Conservation (phyloP, 1,140 invertebrate genomes). For the Ladona fulva region DNA sequence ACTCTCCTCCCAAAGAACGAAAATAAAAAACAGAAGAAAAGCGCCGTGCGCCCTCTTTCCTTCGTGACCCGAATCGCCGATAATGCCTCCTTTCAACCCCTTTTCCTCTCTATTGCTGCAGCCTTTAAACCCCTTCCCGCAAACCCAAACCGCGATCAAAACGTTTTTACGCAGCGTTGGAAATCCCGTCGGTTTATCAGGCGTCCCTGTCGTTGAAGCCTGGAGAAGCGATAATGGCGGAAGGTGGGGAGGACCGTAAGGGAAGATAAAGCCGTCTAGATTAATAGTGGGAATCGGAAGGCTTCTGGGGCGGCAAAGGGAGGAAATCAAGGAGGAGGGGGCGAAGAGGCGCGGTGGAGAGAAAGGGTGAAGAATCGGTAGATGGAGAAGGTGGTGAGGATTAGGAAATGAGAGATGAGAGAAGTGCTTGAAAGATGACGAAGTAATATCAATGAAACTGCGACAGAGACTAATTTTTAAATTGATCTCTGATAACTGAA, state of each 20-base stretch:
- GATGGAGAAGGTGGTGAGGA: no score
- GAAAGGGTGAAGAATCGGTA: neutral
- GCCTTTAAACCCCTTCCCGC: neutral
- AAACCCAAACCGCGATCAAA: neutral
- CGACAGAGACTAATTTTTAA: no score
- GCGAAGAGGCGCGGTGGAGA: neutral
- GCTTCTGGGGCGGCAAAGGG: neutral
- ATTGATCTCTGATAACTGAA: no score
- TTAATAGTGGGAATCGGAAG: neutral
- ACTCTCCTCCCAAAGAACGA: neutral
- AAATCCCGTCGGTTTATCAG: neutral
- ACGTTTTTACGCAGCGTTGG: neutral
- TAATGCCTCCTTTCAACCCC: neutral
- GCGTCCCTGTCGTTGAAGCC: neutral
- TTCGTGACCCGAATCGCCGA: neutral
- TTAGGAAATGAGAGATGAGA: no score
- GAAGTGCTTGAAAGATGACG: no score
- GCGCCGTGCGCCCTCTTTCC: neutral
- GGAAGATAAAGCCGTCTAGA: neutral
- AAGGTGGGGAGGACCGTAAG: neutral
- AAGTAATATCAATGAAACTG: no score
- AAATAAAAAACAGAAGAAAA: neutral
- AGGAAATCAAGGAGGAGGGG: no score
- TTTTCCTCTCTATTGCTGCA: neutral
- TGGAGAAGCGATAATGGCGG: neutral